These are phyloP conservation scores for Parambassis ranga DNA, from an alignment of 2,797 vertebrate species.

Conservation along the genomic window DNA sequence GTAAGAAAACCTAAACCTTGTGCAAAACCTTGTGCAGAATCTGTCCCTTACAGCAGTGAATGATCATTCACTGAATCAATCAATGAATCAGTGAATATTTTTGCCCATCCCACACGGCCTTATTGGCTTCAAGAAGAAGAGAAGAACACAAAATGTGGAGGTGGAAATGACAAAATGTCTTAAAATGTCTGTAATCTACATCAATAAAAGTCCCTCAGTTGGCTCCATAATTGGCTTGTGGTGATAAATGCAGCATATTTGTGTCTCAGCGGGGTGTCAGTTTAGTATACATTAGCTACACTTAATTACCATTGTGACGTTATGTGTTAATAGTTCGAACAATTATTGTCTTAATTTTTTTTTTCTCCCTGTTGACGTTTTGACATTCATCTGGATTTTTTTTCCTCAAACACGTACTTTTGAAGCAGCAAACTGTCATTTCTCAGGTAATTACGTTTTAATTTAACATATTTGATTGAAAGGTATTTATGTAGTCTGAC, in stretches of 20 bases:
- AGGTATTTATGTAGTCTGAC: background rate
- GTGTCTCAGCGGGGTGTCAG: background rate
- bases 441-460: background rate
- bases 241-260: background rate
- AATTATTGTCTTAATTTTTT: background rate
- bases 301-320: background rate
- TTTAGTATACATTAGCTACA: background rate
- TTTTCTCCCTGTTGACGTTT: too few species aligned
- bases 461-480: conserved; percentile 6
- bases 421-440: background rate
- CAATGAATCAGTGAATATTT: too few species aligned
- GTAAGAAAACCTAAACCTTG: too few species aligned
- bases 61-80: too few species aligned
- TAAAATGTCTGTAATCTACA: too few species aligned
- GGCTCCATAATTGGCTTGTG: background rate
- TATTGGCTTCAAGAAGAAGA: too few species aligned
- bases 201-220: background rate
- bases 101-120: too few species aligned
- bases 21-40: too few species aligned
- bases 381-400: background rate
- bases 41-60: too few species aligned
- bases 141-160: too few species aligned
- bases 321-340: background rate
- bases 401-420: conserved; percentile 17
- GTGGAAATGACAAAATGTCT: too few species aligned